Base-by-base conservation (phyloP, 2,113 vertebrate species). In the Paracanthobrama guichenoti region DNA sequence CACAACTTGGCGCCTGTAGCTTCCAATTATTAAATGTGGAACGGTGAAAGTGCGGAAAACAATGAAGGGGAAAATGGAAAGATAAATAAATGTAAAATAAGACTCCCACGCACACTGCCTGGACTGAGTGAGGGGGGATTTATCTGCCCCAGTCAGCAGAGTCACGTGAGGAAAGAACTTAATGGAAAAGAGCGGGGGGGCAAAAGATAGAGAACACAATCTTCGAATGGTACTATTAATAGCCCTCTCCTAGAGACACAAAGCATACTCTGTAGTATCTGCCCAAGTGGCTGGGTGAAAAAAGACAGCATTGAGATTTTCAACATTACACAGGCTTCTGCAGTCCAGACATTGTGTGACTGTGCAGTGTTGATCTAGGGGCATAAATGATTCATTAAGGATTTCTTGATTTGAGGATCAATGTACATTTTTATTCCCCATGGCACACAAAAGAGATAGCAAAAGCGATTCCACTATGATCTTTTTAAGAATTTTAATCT, bases 241-340 rank as follows among this genome's bases (percentile, higher is more conserved):
- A 93, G 92, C 81, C 86, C 87, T 88, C 91, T 90, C 91, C 90
- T 89, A 28, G 74, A 90, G 88, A 91, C 89, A 93, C 89, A 92
- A 92, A 93, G 91, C 89, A 88, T 88, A 89, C 89, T 91, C 88
- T 88, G 89, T 90, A 89, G 89, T 77, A 87, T 90, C 91, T 87
- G 87, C 84, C 88, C 22, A 8, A 79, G 72, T 66, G 72, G 67
- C 44, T 55, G 31, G 64, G 79, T 26, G 88, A 50, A 91, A 88
- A 90, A 90, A 92, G 89, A 82, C 86, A 46, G 90, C 88, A 91
- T 90, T 92, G 90, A 92, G 86, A 88, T 79, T 76, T 28, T 46
- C 13, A 81, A 71, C 42, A 11, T 31, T 48, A 46, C 53, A 79
- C 80, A 71, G 69, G 20, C 57, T 76, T 59, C 71, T 50, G 62